A percentile compares a stretch with the other conserved stretches of the same genome.
These are phyloP conservation scores for Pomacea canaliculata DNA, from an alignment of 2,888 invertebrate genomes.

Conservation along the genomic window DNA sequence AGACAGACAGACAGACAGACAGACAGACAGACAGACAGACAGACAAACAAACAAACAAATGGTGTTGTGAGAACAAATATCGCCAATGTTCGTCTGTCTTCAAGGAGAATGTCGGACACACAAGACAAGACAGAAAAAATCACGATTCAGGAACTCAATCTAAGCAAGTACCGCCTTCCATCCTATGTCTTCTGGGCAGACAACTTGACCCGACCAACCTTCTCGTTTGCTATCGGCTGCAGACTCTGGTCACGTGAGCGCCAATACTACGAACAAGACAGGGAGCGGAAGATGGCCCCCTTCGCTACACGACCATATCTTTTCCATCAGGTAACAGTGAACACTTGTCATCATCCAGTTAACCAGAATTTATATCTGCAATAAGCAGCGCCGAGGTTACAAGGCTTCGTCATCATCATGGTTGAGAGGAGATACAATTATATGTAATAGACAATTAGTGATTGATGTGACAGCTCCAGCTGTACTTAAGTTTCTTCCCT, in stretches of 20 bases:
- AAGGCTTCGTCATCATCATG: no score
- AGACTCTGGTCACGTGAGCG: conserved; percentile 55
- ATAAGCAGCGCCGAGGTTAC: no score
- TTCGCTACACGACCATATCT: conserved; percentile 46
- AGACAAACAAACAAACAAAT: no score
- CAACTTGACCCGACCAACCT: conserved; percentile 47
- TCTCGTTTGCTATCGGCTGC: conserved; percentile 48
- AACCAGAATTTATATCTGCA: no score
- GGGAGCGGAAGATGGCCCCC: conserved; percentile 39
- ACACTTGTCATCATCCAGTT: no score
- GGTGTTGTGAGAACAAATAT: no score
- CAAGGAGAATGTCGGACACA: not conserved
- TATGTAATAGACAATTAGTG: no score
- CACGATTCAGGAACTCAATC: not conserved
- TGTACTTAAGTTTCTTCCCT: no score
- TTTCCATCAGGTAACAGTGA: conserved; percentile 29
- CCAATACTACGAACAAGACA: conserved; percentile 45
- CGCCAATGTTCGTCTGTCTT: not conserved
- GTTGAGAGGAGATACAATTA: no score
- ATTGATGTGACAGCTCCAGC: no score
- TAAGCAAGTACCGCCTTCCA: not conserved
- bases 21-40: no score
- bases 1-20: no score
- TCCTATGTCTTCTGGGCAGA: conserved; percentile 10
- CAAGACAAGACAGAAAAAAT: not conserved